Evolutionary conservation across 92 coral and sea anemone species (phyloP), one percentile per base, ranked within the genome.

Genomic region (Montipora capitata): DNA sequence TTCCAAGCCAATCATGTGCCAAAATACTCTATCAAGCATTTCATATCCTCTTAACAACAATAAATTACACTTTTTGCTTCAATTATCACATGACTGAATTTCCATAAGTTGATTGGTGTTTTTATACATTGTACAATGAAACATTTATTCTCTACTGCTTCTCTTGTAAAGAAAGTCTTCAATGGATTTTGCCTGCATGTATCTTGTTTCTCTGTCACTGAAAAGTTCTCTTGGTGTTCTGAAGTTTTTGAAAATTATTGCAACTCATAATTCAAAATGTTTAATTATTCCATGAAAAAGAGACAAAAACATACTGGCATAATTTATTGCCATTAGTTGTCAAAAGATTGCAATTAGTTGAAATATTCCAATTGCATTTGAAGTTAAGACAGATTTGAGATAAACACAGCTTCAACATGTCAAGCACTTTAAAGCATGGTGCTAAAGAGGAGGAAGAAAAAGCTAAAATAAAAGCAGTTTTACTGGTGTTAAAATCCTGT

Each of bases 101-200:
- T 40, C 79, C 76, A 80, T 80, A 80, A 80, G 52, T 51, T 80
- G 85, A 80, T 78, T 78, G 83, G 61, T 78, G 62, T 68, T 63
- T 63, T 3, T 49, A 56, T 57, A 7, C 0, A 7, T 58, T 10
- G 4, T 58, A 13, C 9, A 14, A 18, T 63, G 17, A 54, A 8
- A 40, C 79, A 68, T 81, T 12, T 72, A 43, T 16, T 64, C 12
- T 84, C 42, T 57, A 65, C 14, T 27, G 56, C 64, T 48, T 49
- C 18, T 67, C 76, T 7, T 38, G 18, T 48, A 1, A 9, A 40
- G 76, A 67, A 9, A 10, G 6, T 40, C 13, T 11, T 35, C 13
- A 54, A 76, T 51, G 12, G 9, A 14, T 8, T 74, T 10, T 49
- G n/a, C 44, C 35, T 27, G 35, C 35, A 27, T 27, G 35, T 38